phyloP scores from a whole-genome alignment of 2,797 vertebrate species.

The Tauraco hartlaubi region DNA sequence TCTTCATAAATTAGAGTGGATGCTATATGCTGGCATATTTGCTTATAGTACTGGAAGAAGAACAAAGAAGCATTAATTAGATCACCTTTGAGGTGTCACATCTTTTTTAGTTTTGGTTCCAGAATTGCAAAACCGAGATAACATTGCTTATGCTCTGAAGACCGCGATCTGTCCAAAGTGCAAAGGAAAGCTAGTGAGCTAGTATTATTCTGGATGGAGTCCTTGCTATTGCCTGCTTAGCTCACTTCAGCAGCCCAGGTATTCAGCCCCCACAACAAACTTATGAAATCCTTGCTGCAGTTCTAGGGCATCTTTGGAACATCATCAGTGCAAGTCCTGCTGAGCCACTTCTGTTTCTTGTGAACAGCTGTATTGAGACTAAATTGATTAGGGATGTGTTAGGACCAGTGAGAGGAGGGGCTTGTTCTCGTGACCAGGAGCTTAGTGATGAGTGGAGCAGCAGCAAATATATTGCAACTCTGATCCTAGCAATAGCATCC shows the following conservation, averaged over 20 bases:
- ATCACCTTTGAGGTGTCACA: background rate
- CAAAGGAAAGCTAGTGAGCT: background rate
- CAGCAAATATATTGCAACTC: background rate
- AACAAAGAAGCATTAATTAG: background rate
- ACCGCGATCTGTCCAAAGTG: background rate
- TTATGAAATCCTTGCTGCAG: background rate
- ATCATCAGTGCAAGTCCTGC: background rate
- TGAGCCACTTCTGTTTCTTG: background rate
- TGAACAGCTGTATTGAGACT: background rate
- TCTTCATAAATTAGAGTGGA: background rate
- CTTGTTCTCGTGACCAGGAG: background rate
- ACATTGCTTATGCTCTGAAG: background rate
- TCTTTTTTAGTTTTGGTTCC: background rate
- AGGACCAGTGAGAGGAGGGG: background rate
- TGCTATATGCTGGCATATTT: background rate
- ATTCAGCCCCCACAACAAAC: background rate
- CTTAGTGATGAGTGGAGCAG: background rate
- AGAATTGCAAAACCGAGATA: background rate
- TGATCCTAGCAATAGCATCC: background rate
- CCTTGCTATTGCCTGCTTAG: background rate
- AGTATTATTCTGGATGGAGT: background rate
- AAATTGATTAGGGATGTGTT: background rate
- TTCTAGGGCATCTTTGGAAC: background rate
- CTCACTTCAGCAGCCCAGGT: background rate
- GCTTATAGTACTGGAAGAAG: background rate